phyloP scores from a whole-genome alignment of 2,888 invertebrate species.

The Sicus ferrugineus region DNA sequence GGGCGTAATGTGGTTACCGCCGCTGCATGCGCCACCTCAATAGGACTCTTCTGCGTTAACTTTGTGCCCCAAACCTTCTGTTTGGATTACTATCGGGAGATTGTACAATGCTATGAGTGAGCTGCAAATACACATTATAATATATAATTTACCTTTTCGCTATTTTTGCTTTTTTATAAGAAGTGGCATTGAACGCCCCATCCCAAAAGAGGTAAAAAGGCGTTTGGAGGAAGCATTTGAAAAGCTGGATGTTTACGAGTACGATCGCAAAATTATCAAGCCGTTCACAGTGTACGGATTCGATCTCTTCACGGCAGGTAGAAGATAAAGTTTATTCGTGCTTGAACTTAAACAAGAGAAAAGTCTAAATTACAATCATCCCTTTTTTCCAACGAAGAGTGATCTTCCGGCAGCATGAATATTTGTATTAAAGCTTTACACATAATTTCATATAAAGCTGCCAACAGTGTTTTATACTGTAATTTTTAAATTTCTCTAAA shows the following conservation, averaged over 20 bases:
- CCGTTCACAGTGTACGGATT: constrained; percentile 79
- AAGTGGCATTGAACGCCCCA: constrained; percentile 68
- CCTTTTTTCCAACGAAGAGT: too few relatives aligned
- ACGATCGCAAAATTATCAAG: constrained; percentile 66
- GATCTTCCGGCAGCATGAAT: too few relatives aligned
- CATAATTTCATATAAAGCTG: too few relatives aligned
- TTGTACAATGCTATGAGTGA: constrained; percentile 74
- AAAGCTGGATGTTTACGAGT: constrained; percentile 68
- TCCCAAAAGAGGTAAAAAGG: constrained; percentile 66
- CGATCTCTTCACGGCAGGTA: constrained; percentile 76
- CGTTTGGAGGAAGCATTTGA: constrained; percentile 70
- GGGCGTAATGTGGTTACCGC: constrained; percentile 68
- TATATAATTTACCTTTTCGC: background rate
- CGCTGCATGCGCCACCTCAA: constrained; percentile 64
- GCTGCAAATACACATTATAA: constrained; percentile 29
- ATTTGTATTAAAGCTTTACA: too few relatives aligned
- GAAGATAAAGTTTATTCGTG: background rate
- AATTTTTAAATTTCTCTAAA: background rate
- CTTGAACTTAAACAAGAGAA: constrained; percentile 36
- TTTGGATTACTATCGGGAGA: constrained; percentile 70
- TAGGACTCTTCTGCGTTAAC: constrained; percentile 65
- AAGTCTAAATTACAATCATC: background rate
- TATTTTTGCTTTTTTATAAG: constrained; percentile 59
- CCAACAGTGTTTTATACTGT: too few relatives aligned
- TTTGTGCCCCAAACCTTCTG: constrained; percentile 72